These are phyloP conservation scores for Nestor notabilis DNA, from an alignment of 2,113 vertebrate species.

Conservation along the genomic window DNA sequence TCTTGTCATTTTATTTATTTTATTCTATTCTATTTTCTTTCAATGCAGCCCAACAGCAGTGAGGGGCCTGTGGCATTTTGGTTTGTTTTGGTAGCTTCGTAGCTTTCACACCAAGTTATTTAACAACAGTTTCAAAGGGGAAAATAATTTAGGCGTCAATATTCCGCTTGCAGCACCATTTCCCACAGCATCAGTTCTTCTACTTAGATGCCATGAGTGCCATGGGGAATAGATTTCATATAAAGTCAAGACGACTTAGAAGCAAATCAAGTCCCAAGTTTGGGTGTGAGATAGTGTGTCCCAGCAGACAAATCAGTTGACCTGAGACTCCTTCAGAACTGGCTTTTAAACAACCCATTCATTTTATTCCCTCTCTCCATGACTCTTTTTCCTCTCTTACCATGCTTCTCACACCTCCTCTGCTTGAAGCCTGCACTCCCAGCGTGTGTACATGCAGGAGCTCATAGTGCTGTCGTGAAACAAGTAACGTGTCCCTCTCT, in stretches of 20 bases:
- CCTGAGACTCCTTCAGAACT: neutral
- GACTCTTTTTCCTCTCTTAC: neutral
- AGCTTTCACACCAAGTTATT: neutral
- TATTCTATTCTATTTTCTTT: neutral
- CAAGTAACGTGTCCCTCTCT: constrained; percentile 48
- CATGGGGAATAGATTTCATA: neutral
- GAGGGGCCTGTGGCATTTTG: neutral
- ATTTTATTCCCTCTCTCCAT: neutral
- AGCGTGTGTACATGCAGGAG: neutral
- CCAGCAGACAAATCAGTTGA: neutral
- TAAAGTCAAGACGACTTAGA: neutral
- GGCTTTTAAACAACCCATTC: neutral
- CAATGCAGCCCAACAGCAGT: neutral
- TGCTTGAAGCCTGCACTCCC: neutral
- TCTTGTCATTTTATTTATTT: neutral
- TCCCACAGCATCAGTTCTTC: neutral
- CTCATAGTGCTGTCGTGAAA: neutral
- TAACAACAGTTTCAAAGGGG: neutral
- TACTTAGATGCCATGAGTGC: neutral
- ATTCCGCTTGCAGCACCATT: neutral
- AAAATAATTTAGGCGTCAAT: neutral
- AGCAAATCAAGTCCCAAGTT: neutral
- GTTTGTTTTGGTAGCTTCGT: neutral
- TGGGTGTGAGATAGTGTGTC: neutral
- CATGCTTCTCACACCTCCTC: neutral